Percentiles rank a stretch among this genome's conserved stretches.
Evolutionary conservation across 2,113 vertebrate species (phyloP).

Genomic region (Myrmophylax atrothorax): DNA sequence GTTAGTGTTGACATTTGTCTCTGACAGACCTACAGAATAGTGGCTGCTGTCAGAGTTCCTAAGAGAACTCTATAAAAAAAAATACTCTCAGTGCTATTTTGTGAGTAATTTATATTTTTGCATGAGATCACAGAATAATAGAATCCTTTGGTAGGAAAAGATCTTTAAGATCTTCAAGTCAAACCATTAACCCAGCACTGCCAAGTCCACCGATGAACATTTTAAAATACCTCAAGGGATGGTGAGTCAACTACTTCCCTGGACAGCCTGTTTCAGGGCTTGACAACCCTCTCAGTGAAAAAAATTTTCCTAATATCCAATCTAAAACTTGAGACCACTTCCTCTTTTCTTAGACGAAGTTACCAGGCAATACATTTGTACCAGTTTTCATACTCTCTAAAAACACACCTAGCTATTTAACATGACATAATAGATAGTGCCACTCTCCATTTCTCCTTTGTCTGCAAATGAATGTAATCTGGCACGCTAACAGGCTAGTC

Average conservation of each 20-base stretch:
- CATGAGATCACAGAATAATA: neutral
- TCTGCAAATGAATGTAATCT: neutral
- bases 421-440: neutral
- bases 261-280: neutral
- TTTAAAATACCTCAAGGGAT: neutral
- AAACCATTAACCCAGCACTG: neutral
- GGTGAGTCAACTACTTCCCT: neutral
- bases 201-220: neutral
- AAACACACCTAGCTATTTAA: neutral
- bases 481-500: neutral
- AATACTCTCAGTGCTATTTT: neutral
- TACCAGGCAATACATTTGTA: neutral
- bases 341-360: neutral
- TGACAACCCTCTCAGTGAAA: neutral
- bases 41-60: neutral
- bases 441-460: neutral
- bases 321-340: neutral
- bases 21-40: neutral
- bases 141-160: neutral
- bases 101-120: neutral
- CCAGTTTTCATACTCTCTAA: neutral
- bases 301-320: neutral
- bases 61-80: neutral
- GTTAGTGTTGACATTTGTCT: neutral
- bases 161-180: neutral